Percentiles rank a stretch among this genome's conserved stretches.
Conservation (phyloP, 2,113 vertebrate species). For the Bufo bufo region DNA sequence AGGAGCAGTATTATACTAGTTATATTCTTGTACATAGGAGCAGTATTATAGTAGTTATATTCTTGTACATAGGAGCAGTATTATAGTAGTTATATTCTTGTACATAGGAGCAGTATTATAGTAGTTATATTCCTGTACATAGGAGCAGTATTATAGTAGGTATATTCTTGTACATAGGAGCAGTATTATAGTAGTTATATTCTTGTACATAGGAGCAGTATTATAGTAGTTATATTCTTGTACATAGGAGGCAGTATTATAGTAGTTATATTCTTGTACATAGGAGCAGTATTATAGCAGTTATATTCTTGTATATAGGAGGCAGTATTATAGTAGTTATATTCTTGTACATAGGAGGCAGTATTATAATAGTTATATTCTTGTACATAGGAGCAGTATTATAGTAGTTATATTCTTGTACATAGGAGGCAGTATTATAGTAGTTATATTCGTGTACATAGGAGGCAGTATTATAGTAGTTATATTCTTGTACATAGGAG, state of each 20-base stretch:
- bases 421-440: neutral
- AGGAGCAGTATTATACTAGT: neutral
- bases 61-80: too few relatives aligned
- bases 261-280: too few relatives aligned
- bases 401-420: constrained; percentile 6
- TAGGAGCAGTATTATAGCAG: constrained; percentile 2
- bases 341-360: neutral
- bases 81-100: constrained; percentile 10
- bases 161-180: too few relatives aligned
- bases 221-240: neutral
- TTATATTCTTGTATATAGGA: neutral
- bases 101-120: neutral
- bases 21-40: neutral
- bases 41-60: neutral
- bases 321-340: neutral
- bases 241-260: neutral
- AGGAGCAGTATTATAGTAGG: neutral
- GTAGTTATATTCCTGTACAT: neutral
- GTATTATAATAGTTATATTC: neutral
- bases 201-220: neutral
- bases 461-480: neutral
- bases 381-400: too few relatives aligned
- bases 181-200: constrained; percentile 10
- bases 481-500: too few relatives aligned
- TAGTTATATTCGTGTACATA: neutral